Percentiles rank a stretch among this genome's conserved stretches.
phyloP scores from a whole-genome alignment of 2,888 invertebrate genomes.

The Cheilosia vernalis region DNA sequence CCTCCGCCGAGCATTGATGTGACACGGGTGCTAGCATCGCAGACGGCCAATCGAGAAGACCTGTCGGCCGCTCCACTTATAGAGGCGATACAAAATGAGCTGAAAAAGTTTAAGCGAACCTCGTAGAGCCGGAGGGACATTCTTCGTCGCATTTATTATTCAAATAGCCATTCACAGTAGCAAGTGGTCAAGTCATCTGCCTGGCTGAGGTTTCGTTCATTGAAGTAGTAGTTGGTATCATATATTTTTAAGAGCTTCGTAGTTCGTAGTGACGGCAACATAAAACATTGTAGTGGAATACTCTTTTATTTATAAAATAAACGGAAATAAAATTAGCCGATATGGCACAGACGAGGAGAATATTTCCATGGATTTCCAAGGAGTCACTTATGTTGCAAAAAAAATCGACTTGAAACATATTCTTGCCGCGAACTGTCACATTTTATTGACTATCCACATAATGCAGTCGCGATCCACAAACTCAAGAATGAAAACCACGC shows the following conservation, averaged over 20 bases:
- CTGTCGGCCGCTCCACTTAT: conserved; percentile 93
- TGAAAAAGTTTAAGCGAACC: conserved; percentile 82
- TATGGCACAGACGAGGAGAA: background rate
- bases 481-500: no score
- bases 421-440: no score
- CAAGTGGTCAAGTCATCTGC: conserved; percentile 3
- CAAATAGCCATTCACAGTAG: conserved; percentile 30
- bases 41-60: conserved; percentile 81
- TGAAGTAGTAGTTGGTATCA: conserved; percentile 5
- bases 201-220: conserved; percentile 22
- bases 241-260: conserved; percentile 4
- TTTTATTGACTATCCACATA: no score
- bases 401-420: no score
- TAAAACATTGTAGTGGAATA: conserved; percentile 13
- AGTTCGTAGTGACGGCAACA: conserved; percentile 32
- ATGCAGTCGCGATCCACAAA: no score
- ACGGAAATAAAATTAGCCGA: background rate
- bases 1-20: conserved; percentile 80
- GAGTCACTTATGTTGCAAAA: background rate
- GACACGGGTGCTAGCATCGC: conserved; percentile 67
- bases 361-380: background rate
- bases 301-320: conserved; percentile 40
- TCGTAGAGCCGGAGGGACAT: conserved; percentile 19
- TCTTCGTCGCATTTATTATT: conserved; percentile 19
- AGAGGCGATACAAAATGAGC: conserved; percentile 91